These are phyloP conservation scores for Pilophorus perplexus DNA, from an alignment of 2,888 invertebrate species.

Conservation along the genomic window DNA sequence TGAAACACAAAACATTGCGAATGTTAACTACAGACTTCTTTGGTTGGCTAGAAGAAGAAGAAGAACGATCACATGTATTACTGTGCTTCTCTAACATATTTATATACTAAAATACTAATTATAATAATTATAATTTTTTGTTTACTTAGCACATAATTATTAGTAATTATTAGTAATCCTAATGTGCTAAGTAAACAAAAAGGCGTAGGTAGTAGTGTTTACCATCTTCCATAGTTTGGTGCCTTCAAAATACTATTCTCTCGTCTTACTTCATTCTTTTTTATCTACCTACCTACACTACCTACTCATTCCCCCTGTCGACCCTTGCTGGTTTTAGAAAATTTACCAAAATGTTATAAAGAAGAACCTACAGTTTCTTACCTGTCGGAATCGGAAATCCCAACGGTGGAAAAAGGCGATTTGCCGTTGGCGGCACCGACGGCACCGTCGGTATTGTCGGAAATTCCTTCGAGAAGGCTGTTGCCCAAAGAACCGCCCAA, in stretches of 20 bases:
- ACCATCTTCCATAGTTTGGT: too few relatives aligned
- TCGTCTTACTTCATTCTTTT: too few relatives aligned
- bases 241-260: too few relatives aligned
- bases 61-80: too few relatives aligned
- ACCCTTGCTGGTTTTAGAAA: too few relatives aligned
- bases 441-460: neutral
- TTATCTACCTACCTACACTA: too few relatives aligned
- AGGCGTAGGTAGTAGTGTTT: too few relatives aligned
- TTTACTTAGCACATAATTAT: neutral
- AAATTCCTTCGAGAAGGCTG: slow-evolving; percentile 15
- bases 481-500: slow-evolving; percentile 25
- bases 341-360: neutral
- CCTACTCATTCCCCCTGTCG: too few relatives aligned
- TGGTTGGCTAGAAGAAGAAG: neutral
- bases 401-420: slow-evolving; percentile 11
- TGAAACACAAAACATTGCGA: neutral
- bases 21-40: neutral
- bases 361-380: neutral
- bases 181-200: too few relatives aligned
- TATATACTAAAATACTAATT: too few relatives aligned
- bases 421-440: slow-evolving; percentile 6
- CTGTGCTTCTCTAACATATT: too few relatives aligned
- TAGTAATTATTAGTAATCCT: neutral
- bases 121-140: too few relatives aligned
- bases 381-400: slow-evolving; percentile 1